Conservation (phyloP, 2,113 vertebrate species). For the Oxyruncus cristatus region DNA sequence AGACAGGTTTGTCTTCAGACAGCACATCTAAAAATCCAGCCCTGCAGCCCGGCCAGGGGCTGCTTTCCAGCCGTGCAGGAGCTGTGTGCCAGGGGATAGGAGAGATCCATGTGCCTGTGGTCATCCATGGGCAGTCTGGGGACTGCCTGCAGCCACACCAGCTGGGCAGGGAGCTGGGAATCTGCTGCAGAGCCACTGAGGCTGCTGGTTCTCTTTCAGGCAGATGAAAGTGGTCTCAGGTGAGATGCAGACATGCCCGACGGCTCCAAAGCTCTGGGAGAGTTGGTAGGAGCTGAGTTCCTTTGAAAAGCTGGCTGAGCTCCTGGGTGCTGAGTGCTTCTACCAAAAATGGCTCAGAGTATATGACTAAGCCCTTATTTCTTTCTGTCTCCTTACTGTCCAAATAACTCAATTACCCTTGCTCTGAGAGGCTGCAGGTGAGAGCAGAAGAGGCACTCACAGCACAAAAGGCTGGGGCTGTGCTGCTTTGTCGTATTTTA, state of each 20-base stretch:
- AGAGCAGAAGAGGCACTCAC: background rate
- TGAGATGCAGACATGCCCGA: rapidly evolving
- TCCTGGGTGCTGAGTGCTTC: background rate
- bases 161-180: background rate
- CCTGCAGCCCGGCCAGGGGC: rapidly evolving
- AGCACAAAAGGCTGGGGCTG: background rate
- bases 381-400: background rate
- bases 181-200: background rate
- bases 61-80: background rate
- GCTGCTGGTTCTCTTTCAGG: background rate
- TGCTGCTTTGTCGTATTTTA: background rate
- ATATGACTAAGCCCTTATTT: background rate
- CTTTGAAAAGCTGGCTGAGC: background rate
- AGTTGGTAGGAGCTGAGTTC: background rate
- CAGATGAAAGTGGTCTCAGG: background rate
- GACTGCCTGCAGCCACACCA: background rate
- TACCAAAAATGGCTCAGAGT: background rate
- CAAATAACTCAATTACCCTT: constrained; percentile 48
- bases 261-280: rapidly evolving
- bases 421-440: background rate
- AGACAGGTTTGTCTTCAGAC: background rate
- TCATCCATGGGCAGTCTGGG: background rate
- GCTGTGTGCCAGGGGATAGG: rapidly evolving
- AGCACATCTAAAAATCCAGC: background rate
- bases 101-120: rapidly evolving